Evolutionary conservation across 2,113 vertebrate genomes (phyloP), one percentile per base, ranked within the genome.

Genomic region (Grammomys surdaster): DNA sequence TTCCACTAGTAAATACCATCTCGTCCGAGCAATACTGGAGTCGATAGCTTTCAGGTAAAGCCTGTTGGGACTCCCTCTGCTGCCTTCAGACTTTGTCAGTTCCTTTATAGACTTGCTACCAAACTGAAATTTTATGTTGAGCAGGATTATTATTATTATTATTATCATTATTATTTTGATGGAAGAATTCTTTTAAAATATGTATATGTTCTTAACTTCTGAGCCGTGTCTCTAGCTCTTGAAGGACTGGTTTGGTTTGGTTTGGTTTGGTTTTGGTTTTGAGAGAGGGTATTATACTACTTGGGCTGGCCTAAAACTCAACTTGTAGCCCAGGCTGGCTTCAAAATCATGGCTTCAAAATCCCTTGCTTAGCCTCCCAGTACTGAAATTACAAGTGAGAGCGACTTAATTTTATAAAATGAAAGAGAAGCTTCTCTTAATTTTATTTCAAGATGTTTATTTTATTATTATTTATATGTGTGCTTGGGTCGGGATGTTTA

Each of bases 21-120:
- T 99, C 10, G 99, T 99, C 36, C 99, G 99, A 81, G 99, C 99
- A 76, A 99, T 99, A 87, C 90, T 99, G 97, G 99, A 99, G 97
- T 99, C 99, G 0, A 70, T 99, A 13, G 99, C 99, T 56, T 99
- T 99, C 98, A 99, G 99, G 99, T 99, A 98, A 85, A 33, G 31
- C 31, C 17, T 76, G 91, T 77, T 67, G 10, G 2, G 51, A 69
- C 56, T 2, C 20, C 46, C 40, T 48, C 7, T 22, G 43, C 20
- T 1, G 6, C 31, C 43, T 13, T 5, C 26, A 36, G 3, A 24
- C 12, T 46, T 60, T 73, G n/a, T 24, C 88, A 9, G 95, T 24
- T 60, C 73, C 88, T 96, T 26, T 48, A 48, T 84, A 10, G 2
- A 58, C 95, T 90, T 67, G 12, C 77, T 92, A 9, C 13, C 58